Conservation (phyloP, 37 sponge, comb jelly and placozoan species). For the Chondrosia reniformis region DNA sequence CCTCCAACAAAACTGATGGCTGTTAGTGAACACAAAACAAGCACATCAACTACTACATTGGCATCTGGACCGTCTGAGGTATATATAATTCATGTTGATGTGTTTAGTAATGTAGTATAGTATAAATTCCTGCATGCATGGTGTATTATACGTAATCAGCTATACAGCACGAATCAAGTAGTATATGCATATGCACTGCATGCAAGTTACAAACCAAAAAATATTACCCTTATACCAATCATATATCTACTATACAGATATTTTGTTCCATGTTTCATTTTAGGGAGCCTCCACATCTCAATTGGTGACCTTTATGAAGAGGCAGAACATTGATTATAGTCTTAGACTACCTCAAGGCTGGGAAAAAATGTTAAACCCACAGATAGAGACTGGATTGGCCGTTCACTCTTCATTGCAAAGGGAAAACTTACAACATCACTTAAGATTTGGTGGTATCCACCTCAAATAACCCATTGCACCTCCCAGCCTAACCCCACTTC, state of each 20-base stretch:
- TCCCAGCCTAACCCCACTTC: not conserved
- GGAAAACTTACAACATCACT: not conserved
- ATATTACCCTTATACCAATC: not conserved
- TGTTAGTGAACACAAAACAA: too few relatives aligned
- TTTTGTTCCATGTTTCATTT: not conserved
- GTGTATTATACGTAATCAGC: too few relatives aligned
- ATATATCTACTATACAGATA: not conserved
- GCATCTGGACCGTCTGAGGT: too few relatives aligned
- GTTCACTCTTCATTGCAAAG: not conserved
- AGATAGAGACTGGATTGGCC: constrained; percentile 4
- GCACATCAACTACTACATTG: too few relatives aligned
- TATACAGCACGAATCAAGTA: too few relatives aligned
- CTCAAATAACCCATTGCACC: not conserved
- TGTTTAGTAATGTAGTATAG: too few relatives aligned
- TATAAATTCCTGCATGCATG: too few relatives aligned
- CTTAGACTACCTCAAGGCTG: constrained; percentile 5
- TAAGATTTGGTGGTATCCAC: constrained; percentile 19
- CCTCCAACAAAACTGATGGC: too few relatives aligned
- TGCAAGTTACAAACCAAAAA: not conserved
- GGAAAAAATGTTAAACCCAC: not conserved
- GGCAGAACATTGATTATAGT: not conserved
- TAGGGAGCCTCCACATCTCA: not conserved
- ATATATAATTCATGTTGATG: too few relatives aligned
- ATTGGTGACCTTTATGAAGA: not conserved
- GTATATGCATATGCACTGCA: not conserved